Base-by-base conservation (phyloP, 2,797 vertebrate species). In the Pelobates cultripes region DNA sequence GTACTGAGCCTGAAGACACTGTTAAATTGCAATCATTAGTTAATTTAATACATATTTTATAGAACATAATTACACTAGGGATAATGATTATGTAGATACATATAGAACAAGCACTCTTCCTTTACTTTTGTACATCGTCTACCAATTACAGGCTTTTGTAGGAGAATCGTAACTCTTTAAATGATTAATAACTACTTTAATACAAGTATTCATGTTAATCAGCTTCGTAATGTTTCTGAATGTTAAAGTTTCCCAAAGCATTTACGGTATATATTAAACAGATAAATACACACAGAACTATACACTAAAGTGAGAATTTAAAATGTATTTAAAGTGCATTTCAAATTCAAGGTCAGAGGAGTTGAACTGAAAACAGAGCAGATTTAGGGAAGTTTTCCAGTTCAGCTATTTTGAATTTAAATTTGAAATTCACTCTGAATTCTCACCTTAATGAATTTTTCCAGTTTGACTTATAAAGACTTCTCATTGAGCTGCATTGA, bases 11-110 rank as follows among this genome's bases (percentile, higher is more conserved):
- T 80, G 71, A 74, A 80, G 71, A 80, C 71, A 80, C 43, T 74
- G 9, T 43, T 71, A 74, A 80, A 80, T 80, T 74, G 67, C 78
- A 74, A 68, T 64, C 61, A 79, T 79, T 63, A 79, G 72, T 79
- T 79, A 79, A 63, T 73, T 79, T 79, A 79, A 79, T 79, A 79
- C 78, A 79, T 79, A 79, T 79, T 79, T 79, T 79, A 79, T 79
- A 79, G 78, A 47, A n/a, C 73, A 63, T 79, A 79, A 79, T 79
- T 73, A 79, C 60, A 66, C 70, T 79, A 43, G 78, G 78, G 78
- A 73, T 72, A 79, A 79, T 79, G 45, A 66, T 79, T 67, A 55
- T 40, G 61, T 73, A 64, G 57, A 73, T 61, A 55, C 47, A 74
- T 74, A 45, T 71, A 80, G 45, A 70, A 61, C 73, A 74, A 80